These are phyloP conservation scores for Meiosimyza decipiens DNA, from an alignment of 2,888 invertebrate species.

Conservation along the genomic window DNA sequence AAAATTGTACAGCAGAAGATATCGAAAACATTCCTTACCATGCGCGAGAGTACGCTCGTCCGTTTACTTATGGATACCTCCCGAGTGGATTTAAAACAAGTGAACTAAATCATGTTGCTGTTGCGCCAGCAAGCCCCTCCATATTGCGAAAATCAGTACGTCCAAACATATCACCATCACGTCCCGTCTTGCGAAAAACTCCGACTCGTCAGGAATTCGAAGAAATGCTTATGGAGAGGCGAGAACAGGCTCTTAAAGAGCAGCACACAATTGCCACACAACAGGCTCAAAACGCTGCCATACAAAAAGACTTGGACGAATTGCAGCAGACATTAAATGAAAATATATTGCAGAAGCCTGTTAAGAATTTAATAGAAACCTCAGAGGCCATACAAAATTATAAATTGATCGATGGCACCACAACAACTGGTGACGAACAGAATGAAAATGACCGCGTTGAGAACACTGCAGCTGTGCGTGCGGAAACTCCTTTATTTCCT, in stretches of 20 bases:
- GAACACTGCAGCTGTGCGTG: conserved; percentile 66
- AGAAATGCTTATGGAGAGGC: conserved; percentile 62
- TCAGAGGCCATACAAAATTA: neutral
- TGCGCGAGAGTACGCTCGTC: conserved; percentile 86
- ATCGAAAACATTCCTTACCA: conserved; percentile 80
- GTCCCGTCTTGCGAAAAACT: conserved; percentile 57
- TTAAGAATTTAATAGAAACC: neutral
- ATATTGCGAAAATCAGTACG: conserved; percentile 73
- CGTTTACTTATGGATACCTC: conserved; percentile 86
- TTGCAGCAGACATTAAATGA: conserved; percentile 47
- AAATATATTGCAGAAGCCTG: conserved; percentile 26
- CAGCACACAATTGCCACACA: conserved; percentile 46
- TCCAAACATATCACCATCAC: conserved; percentile 53
- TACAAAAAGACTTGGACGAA: conserved; percentile 51
- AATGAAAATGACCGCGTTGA: neutral
- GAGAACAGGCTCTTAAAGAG: conserved; percentile 54
- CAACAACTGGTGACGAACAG: no score
- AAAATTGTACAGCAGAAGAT: conserved; percentile 44
- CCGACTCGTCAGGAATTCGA: conserved; percentile 64
- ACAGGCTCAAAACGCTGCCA: conserved; percentile 48
- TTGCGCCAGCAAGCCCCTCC: conserved; percentile 72
- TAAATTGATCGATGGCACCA: neutral
- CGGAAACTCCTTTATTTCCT: conserved; percentile 93
- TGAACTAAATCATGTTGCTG: conserved; percentile 49
- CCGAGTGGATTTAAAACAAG: conserved; percentile 53